These are phyloP conservation scores for Cassiopea xamachana DNA, from an alignment of 30 jellyfish, hydroid and myxozoan species.

Conservation along the genomic window DNA sequence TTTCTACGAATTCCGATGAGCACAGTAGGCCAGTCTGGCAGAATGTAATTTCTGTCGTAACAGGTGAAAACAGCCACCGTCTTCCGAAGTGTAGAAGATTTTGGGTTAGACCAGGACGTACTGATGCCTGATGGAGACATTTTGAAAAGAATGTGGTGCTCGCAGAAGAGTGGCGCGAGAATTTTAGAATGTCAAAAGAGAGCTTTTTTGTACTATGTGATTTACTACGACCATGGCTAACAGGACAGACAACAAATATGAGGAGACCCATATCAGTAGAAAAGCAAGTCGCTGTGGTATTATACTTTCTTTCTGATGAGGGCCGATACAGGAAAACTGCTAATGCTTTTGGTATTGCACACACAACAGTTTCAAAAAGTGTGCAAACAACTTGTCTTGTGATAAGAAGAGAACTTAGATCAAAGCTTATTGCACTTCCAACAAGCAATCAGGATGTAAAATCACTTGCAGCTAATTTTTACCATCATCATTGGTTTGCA, in stretches of 20 bases:
- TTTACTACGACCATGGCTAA: not conserved
- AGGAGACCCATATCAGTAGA: conserved; percentile 3
- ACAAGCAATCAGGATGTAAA: not conserved
- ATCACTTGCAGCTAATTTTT: conserved; percentile 1
- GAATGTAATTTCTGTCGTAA: not conserved
- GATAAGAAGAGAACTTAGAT: not conserved
- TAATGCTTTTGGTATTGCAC: conserved; percentile 9
- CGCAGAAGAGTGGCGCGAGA: conserved; percentile 2
- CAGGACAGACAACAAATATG: not conserved
- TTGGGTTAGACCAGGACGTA: conserved; percentile 6
- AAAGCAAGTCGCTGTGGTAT: not conserved
- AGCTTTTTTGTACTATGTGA: not conserved
- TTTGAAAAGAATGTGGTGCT: not conserved
- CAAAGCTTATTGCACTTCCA: not conserved
- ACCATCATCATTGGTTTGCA: conserved; percentile 47
- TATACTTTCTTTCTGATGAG: conserved; percentile 15
- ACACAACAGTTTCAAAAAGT: not conserved
- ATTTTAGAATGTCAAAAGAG: not conserved
- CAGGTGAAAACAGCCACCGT: not conserved
- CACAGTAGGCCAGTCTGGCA: not conserved
- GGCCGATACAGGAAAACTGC: conserved; percentile 33
- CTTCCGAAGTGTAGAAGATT: not conserved
- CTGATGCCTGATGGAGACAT: not conserved
- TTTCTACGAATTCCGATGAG: not conserved
- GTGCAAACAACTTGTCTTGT: not conserved